phyloP scores from a whole-genome alignment of 2,888 invertebrate species.

The Dryocosmus kuriphilus region DNA sequence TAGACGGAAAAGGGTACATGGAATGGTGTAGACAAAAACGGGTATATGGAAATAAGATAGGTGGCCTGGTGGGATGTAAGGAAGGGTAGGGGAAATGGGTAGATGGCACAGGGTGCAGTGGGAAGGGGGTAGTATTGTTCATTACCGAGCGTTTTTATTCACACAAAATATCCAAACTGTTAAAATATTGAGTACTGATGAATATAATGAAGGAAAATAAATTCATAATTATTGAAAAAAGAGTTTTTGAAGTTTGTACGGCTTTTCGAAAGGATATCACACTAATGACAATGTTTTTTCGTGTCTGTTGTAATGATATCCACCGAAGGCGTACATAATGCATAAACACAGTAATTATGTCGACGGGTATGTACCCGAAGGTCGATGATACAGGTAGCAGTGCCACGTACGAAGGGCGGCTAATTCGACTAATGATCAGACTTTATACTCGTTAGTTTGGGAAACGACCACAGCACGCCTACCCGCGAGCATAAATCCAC shows the following conservation, averaged over 20 bases:
- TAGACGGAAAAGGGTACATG: no score
- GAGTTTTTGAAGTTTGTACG: not conserved
- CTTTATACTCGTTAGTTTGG: slow-evolving; percentile 68
- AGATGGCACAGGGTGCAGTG: no score
- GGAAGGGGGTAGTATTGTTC: no score
- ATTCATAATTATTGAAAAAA: not conserved
- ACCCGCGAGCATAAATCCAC: slow-evolving; percentile 64
- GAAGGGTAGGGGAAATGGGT: no score
- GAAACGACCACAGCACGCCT: slow-evolving; percentile 64
- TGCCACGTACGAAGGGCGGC: slow-evolving; percentile 67
- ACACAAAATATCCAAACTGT: no score
- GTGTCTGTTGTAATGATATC: slow-evolving; percentile 11
- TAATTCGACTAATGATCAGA: slow-evolving; percentile 69
- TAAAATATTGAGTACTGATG: no score
- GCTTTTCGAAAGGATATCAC: not conserved
- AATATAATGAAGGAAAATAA: not conserved
- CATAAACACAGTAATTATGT: slow-evolving; percentile 40
- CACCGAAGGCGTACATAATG: slow-evolving; percentile 37
- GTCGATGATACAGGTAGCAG: slow-evolving; percentile 62
- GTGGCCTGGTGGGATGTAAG: no score
- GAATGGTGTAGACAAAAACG: no score
- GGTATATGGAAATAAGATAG: no score
- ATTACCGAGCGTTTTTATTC: no score
- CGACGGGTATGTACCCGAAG: slow-evolving; percentile 37
- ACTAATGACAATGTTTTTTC: slow-evolving; percentile 6